A percentile compares a stretch with the other conserved stretches of the same genome.
Evolutionary conservation across 2,797 vertebrate species (phyloP).

Genomic region (Neopelma chrysocephalum): DNA sequence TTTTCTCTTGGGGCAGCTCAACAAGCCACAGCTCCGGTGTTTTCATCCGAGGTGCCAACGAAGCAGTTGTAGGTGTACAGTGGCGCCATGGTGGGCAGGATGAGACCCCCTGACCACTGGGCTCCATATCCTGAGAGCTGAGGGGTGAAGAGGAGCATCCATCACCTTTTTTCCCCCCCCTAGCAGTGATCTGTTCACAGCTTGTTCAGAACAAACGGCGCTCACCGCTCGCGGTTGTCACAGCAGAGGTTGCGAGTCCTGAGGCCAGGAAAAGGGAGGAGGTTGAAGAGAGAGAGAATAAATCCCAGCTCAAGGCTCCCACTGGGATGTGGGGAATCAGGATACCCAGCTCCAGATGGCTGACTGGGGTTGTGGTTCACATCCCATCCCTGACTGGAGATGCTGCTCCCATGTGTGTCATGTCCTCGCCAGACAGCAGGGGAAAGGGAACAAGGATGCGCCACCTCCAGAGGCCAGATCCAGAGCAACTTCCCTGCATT

Average conservation of each 20-base stretch:
- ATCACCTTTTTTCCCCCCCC: rapidly evolving
- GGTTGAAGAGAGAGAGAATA: not conserved
- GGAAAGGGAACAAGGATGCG: not conserved
- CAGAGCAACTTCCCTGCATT: not conserved
- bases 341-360: rapidly evolving
- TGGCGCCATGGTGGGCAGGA: not conserved
- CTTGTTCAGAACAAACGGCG: rapidly evolving
- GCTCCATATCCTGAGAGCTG: not conserved
- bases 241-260: not conserved
- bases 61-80: rapidly evolving
- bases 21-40: not conserved
- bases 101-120: not conserved
- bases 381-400: rapidly evolving
- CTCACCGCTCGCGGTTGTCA: rapidly evolving
- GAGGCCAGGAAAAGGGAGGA: not conserved
- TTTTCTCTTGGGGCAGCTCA: not conserved
- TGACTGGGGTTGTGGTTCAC: rapidly evolving
- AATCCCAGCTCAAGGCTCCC: not conserved
- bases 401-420: not conserved
- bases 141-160: not conserved
- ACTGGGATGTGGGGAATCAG: not conserved
- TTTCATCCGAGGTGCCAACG: not conserved
- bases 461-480: not conserved
- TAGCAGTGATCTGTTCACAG: no score
- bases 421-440: not conserved